Percentiles rank a stretch among this genome's conserved stretches.
Evolutionary conservation across 64 coral and sea anemone genomes (phyloP).

Genomic region (Astreopora myriophthalma): DNA sequence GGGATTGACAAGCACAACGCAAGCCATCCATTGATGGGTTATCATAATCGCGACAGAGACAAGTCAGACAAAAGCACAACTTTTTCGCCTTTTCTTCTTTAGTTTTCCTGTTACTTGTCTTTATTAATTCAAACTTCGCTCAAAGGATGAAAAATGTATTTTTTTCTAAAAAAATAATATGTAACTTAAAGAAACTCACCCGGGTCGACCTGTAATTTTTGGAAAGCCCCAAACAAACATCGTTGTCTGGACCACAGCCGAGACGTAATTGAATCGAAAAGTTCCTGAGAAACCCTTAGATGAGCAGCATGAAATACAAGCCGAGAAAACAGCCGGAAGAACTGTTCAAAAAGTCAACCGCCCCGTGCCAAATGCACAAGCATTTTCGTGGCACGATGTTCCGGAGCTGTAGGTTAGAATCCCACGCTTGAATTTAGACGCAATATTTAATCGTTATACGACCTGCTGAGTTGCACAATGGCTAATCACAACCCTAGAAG

Average conservation of each 20-base stretch:
- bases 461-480: not conserved
- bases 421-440: constrained; percentile 32
- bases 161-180: not conserved
- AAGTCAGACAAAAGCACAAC: not conserved
- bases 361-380: not conserved
- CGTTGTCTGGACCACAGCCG: not conserved
- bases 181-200: not conserved
- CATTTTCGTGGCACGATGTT: not conserved
- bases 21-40: too few relatives aligned
- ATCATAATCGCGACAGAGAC: not conserved
- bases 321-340: not conserved
- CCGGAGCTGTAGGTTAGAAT: not conserved
- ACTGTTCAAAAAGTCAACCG: not conserved
- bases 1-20: too few relatives aligned
- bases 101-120: not conserved
- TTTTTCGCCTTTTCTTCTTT: not conserved
- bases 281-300: not conserved
- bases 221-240: not conserved
- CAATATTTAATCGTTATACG: constrained; percentile 35
- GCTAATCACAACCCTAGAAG: constrained; percentile 50
- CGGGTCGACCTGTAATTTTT: constrained; percentile 12
- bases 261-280: not conserved
- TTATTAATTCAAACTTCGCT: not conserved
- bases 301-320: not conserved
- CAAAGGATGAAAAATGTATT: not conserved